Base-by-base conservation (phyloP, 1,140 invertebrate species). In the Acromyrmex charruanus region DNA sequence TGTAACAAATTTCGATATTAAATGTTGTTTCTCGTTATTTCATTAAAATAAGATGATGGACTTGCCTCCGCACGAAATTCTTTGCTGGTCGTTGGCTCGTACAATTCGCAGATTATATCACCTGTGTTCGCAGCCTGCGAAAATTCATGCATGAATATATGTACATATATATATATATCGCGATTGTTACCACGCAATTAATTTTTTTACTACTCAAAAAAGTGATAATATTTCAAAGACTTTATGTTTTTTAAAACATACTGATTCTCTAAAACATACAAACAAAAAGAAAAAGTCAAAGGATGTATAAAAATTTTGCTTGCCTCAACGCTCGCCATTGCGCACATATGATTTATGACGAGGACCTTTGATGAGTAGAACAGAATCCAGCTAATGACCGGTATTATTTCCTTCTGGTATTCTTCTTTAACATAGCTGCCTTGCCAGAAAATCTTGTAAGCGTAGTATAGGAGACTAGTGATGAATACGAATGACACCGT, bases 71-170 rank as follows among this genome's bases (percentile, higher is more conserved):
- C 44, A 5, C 89, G 87, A 53, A 89, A 89, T 88, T 90, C 89
- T 35, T 75, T 89, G 35, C 39, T 79, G 9, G 87, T 82, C 3
- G 66, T 85, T 3, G 92, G 86, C 31, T 91, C 89, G 74, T 93
- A 90, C 0, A 93, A n/a, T 68, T 93, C 75, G 58, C 91, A 92
- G 10, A 93, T 87, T 18, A 92, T 85, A 16, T 93, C 87, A 18
- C 93, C 92, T 9, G 89, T 91, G 44, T 68, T 63, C 0, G 85
- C 55, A 9, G 91, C 86, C 92, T 93, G 35, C 18, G 4, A 63
- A 55, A 59, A 21, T 63, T 63, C 44, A 49, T 4, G 10, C 59
- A 44, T 39, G 3, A n/a, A 77, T 59, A 14, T 51, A 14, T 51
- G 3, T 31, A 31, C 31, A 14, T 9, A 51, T 9, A 9, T 39